These are phyloP conservation scores for Balanococcus diminutus DNA, from an alignment of 2,888 invertebrate genomes.

Conservation along the genomic window DNA sequence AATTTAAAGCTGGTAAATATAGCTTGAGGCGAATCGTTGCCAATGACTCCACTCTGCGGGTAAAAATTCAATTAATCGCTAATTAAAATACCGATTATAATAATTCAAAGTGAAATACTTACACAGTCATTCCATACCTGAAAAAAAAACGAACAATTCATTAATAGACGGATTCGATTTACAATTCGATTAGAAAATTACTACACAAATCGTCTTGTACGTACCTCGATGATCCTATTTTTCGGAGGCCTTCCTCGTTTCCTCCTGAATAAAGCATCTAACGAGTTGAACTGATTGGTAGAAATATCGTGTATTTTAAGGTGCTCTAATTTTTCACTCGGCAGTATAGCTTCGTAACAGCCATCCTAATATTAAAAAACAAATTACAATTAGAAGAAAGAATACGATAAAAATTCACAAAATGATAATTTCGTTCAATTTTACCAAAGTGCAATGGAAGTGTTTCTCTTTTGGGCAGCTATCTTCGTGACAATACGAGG, in stretches of 20 bases:
- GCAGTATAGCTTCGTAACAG: constrained; percentile 59
- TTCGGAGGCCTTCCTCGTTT: constrained; percentile 96
- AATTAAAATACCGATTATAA: not conserved
- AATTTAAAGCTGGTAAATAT: constrained; percentile 93
- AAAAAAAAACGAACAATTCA: constrained; percentile 57
- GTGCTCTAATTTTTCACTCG: constrained; percentile 59
- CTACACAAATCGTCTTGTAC: constrained; percentile 46
- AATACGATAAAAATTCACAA: not conserved
- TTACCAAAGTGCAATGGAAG: constrained; percentile 88
- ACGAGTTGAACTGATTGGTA: constrained; percentile 73
- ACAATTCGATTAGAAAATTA: constrained; percentile 23
- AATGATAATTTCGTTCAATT: no score
- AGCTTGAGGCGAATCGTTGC: constrained; percentile 77
- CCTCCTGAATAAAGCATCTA: constrained; percentile 90
- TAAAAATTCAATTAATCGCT: constrained; percentile 56
- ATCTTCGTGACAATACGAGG: constrained; percentile 71
- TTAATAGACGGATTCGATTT: not conserved
- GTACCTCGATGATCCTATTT: constrained; percentile 83
- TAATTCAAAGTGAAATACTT: constrained; percentile 61
- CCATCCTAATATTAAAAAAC: constrained; percentile 58
- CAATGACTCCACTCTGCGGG: constrained; percentile 61
- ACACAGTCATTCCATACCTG: constrained; percentile 82
- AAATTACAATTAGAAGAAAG: not conserved
- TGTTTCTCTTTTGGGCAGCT: constrained; percentile 81
- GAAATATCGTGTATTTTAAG: constrained; percentile 59